These are phyloP conservation scores for Brachyhypopomus gauderio DNA, from an alignment of 2,113 vertebrate genomes.

Conservation along the genomic window DNA sequence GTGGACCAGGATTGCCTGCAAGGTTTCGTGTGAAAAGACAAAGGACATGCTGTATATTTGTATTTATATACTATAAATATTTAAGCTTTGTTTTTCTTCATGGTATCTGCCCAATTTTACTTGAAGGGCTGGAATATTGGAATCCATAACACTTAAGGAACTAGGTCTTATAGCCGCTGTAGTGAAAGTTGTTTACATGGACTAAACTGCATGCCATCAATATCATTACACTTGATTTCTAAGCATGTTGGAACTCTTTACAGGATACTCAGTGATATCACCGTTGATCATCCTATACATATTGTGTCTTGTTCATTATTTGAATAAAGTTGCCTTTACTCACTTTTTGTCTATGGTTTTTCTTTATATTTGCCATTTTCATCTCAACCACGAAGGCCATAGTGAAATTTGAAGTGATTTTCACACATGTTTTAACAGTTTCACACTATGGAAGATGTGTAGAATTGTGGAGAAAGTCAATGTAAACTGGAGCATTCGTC, in stretches of 20 bases:
- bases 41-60: constrained; percentile 52
- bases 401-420: too few species aligned
- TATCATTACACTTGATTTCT: constrained; percentile 55
- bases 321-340: constrained; percentile 72
- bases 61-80: constrained; percentile 60
- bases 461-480: too few species aligned
- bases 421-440: neutral
- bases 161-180: constrained; percentile 47
- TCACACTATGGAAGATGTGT: neutral
- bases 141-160: constrained; percentile 47
- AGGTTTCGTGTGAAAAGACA: constrained; percentile 37
- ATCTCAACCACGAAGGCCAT: too few species aligned
- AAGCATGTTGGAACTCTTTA: constrained; percentile 63
- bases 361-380: too few species aligned
- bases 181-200: constrained; percentile 54
- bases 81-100: constrained; percentile 55
- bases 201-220: constrained; percentile 70
- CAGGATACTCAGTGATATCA: constrained; percentile 47
- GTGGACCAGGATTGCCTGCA: constrained; percentile 37
- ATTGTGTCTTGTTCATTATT: constrained; percentile 72
- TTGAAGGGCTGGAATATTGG: constrained; percentile 52
- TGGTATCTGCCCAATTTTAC: constrained; percentile 46
- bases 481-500: too few species aligned
- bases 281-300: constrained; percentile 62
- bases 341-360: constrained; percentile 18